Base-by-base conservation (phyloP, 2,797 vertebrate genomes). In the Falco concolor region DNA sequence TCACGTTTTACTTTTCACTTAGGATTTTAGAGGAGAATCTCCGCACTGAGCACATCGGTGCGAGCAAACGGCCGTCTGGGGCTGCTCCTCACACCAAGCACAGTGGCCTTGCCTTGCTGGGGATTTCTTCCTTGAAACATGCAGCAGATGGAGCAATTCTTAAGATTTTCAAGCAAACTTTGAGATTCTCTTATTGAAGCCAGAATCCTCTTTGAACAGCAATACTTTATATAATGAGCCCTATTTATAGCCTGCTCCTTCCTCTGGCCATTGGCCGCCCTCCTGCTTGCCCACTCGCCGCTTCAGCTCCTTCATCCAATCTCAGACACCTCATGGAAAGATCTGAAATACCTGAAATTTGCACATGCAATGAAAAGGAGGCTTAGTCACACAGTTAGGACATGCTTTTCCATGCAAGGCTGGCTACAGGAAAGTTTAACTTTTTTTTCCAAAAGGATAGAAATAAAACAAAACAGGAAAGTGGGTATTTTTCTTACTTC, bases 381-480 rank as follows among this genome's bases (percentile, higher is more conserved):
- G 57, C 13, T 79, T 28, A 54, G 69, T 59, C 91, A 68, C 44
- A 30, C 56, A 32, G 78, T 38, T 61, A 67, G 64, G 45, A 68
- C 40, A 57, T 13, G 79, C 76, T 75, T 84, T 34, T 79, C 40
- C 84, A 81, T 38, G 61, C 91, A n/a, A 6, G 24, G 82, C 28
- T 59, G 82, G 78, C 83, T 72, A 81, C 53, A 54, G 54, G 25
- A 10, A 93, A 77, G 40, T 63, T 79, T 54, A 87, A 75, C 82
- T 96, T 91, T 91, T 28, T 28, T 69, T 59, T 84, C 78, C 73
- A 32, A 86, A 63, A 67, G 42, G 60, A 64, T 1, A 45, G 47
- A 81, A 94, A 87, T 57, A 77, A 90, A 95, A 50, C 47, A 65
- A 69, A 84, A 63, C 67, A 96, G 75, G 84, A 87, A 77, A 85